Evolutionary conservation across 2,797 vertebrate genomes (phyloP), one percentile per base, ranked within the genome.

Genomic region (Ctenosaura bakeri): DNA sequence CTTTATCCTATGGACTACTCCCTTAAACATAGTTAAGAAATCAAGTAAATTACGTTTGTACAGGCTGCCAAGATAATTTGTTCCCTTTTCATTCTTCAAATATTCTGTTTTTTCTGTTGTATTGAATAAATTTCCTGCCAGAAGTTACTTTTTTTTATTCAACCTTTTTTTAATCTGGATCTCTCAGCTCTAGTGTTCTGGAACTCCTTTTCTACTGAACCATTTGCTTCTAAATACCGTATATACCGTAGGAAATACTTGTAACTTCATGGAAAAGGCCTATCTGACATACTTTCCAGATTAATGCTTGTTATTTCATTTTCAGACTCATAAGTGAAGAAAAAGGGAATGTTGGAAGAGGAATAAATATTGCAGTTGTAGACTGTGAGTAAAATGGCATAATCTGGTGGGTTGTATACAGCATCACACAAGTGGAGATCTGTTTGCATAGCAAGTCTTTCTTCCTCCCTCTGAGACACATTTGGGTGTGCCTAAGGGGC

Each of bases 311-410:
- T 52, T 91, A 9, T 93, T 95, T 95, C 1, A 0, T 46, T 97
- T 97, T 88, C 94, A 98, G 98, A 83, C 92, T 98, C 29, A n/a
- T 97, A 38, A 96, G 92, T 26, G 89, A 94, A 90, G 42, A 62
- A 90, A 94, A 89, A 24, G 84, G 85, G 54, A 94, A 94, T 35
- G 92, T n/a, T 76, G 92, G 78, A 86, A 96, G 96, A 95, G 98
- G 98, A 35, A 97, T 98, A 91, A 98, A 97, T 66, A 94, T 98
- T 84, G 97, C 96, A 74, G 9, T 94, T 80, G 95, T 98, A 86
- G 90, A 97, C 76, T 97, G 97, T 98, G 93, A 97, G 97, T 97
- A 90, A 35, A 22, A 93, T 69, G 24, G 52, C 90, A 87, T 81
- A 78, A 7, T 8, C 1, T 50, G 80, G 22, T 35, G 50, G 3